phyloP scores from a whole-genome alignment of 2,888 invertebrate species.

The Drosophila robusta region DNA sequence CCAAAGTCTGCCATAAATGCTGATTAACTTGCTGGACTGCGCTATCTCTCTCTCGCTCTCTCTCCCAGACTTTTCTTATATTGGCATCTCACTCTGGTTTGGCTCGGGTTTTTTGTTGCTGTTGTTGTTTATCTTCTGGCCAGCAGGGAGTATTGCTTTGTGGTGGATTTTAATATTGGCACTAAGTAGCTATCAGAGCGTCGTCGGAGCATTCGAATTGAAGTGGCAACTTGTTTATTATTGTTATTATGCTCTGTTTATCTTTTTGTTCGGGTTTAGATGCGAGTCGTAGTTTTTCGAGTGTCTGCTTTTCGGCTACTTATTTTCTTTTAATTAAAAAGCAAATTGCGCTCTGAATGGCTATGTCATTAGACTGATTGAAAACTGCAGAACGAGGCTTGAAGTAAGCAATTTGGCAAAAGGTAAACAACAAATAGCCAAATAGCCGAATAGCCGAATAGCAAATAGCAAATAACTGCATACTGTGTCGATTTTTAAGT shows the following conservation, averaged over 20 bases:
- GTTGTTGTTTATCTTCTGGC: conserved; percentile 58
- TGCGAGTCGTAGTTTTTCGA: conserved; percentile 36
- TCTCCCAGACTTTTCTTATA: background rate
- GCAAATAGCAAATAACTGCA: conserved; percentile 62
- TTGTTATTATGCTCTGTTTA: conserved; percentile 73
- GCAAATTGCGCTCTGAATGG: conserved; percentile 61
- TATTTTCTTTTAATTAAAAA: conserved; percentile 79
- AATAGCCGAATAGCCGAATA: conserved; percentile 52
- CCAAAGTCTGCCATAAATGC: conserved; percentile 65
- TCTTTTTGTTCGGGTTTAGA: conserved; percentile 52
- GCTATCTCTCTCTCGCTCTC: background rate
- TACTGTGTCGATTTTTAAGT: conserved; percentile 77
- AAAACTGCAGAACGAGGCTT: conserved; percentile 58
- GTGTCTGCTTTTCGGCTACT: conserved; percentile 48
- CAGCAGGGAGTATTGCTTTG: conserved; percentile 57
- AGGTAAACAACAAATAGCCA: conserved; percentile 62
- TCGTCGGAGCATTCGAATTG: conserved; percentile 70
- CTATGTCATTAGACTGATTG: conserved; percentile 75
- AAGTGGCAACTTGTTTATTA: conserved; percentile 79
- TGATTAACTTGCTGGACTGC: conserved; percentile 61
- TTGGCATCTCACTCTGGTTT: background rate
- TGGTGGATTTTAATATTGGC: conserved; percentile 73
- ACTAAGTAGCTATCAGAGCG: conserved; percentile 68
- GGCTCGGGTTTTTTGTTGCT: conserved; percentile 33
- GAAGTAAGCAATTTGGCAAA: conserved; percentile 70